Evolutionary conservation across 1,140 invertebrate species (phyloP), one percentile per base, ranked within the genome.

Genomic region (Ditylenchus dipsaci): DNA sequence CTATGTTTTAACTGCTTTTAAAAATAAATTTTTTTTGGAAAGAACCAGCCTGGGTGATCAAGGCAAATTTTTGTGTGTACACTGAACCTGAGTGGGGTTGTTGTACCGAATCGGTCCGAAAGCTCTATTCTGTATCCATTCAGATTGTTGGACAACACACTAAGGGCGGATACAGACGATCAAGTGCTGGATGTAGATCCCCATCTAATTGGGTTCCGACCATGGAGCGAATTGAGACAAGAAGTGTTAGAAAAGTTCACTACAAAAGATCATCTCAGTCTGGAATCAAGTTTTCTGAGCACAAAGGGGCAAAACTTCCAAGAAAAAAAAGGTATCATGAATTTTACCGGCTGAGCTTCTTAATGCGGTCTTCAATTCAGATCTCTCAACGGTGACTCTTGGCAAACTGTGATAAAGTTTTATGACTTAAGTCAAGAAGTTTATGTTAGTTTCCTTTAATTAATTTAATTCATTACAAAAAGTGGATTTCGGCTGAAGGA

Each of bases 361-460:
- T n/a, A n/a, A n/a, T n/a, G n/a, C n/a, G n/a, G n/a, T n/a, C n/a
- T n/a, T n/a, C n/a, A n/a, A n/a, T n/a, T 33, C n/a, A 64, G 33
- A 57, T 33, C 29, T 9, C 43, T 67, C 17, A 57, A 49, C 7
- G 23, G 8, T 29, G 68, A 69, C 23, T 21, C 56, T n/a, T 47
- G 21, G 19, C 15, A 47, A 42, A 13, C 1, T 45, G n/a, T 49
- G 15, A 15, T 65, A 21, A 70, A 70, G 58, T 63, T 63, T 26
- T 60, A 30, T 60, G 70, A 77, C 21, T 53, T 75, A 19, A 61
- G 63, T 11, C 68, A 76, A 65, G 69, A 63, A 29, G 74, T 72
- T 17, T 75, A 53, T 47, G 19, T 21, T 26, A 47, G 59, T 38
- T 38, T 38, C 33, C 33, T 38, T 5, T 38, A 38, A 3, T 38